Evolutionary conservation across 2,113 vertebrate species (phyloP), one percentile per base, ranked within the genome.

Genomic region (Rhea americana): DNA sequence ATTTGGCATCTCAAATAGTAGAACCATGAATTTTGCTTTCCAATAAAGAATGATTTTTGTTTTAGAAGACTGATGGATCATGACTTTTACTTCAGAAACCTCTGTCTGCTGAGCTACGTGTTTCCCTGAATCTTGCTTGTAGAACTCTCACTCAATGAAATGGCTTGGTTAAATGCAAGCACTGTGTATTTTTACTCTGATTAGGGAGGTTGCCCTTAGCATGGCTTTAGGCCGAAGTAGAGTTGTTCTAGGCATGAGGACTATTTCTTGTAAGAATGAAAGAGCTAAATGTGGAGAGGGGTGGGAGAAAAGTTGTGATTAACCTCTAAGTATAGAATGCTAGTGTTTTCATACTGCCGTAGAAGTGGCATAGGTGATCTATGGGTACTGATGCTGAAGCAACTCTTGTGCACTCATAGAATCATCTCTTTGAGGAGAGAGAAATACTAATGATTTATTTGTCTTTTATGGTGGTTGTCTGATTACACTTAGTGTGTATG

Each of bases 1-100:
- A 70, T 89, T 73, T 76, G 2, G 0, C 79, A 9, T 73, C 93
- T 86, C 65, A 81, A 89, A 62, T 10, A 71, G 70, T 32, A 55
- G 81, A 95, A 58, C 51, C 92, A 85, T 91, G 87, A 94, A 62
- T 65, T 93, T 92, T 93, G 91, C 85, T 95, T 95, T 96, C 85
- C 90, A 67, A 66, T 93, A 76, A 58, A 74, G 65, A 92, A 62
- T 75, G 76, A 25, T 92, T 91, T 87, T 91, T 96, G 89, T 89
- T 85, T 87, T 87, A 76, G 76, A 41, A 66, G 58, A 26, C 59
- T 90, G 90, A 80, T 93, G 43, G 5, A 4, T 82, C 75, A 75
- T 61, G 70, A 20, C 66, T 92, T 77, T 50, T 91, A 7, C 68
- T 85, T 84, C 63, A 88, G 79, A 94, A 94, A 63, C 56, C 59